Evolutionary conservation across 1,140 invertebrate species (phyloP), one percentile per base, ranked within the genome.

Genomic region (Trissolcus basalis): DNA sequence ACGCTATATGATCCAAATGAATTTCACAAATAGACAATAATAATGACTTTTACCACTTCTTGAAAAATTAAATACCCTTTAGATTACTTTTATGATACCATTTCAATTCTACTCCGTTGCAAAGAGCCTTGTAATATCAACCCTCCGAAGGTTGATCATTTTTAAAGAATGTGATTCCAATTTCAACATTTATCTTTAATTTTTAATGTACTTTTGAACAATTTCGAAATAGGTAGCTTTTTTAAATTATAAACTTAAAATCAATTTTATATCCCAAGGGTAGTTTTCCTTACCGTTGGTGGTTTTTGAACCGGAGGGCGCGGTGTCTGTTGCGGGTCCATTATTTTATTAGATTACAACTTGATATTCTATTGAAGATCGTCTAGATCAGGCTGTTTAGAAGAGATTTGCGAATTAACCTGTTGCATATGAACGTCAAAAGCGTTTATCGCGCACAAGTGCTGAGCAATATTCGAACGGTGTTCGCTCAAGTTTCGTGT

Each of bases 321-420:
- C 36, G 81, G 71, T 41, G 77, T 80, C 60, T 83, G 73, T 79
- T 83, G 82, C 53, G 83, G 79, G 45, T 86, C 85, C 86, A 87
- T 87, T 4, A 19, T 56, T 50, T 61, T 63, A 55, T 55, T 10
- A n/a, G n/a, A 65, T 39, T n/a, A 39, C 36, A 56, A 15, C 44
- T 19, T 41, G 67, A 53, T 73, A 72, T 54, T 67, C 58, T 59
- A 49, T 49, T 27, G 19, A 27, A 27, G 45, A 65, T 64, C 41
- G 51, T 69, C 60, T 60, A 67, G 67, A 77, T 80, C 71, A 77
- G 32, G 61, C 63, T 68, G 67, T 56, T 77, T 75, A 80, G 41
- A 43, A 80, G 63, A 76, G 44, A 49, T 45, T 78, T 80, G 68
- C 70, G 75, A 77, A 79, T 86, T 83, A 83, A 86, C 83, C 85